Evolutionary conservation across 2,888 invertebrate species (phyloP).

Genomic region (Protophormia terraenovae): DNA sequence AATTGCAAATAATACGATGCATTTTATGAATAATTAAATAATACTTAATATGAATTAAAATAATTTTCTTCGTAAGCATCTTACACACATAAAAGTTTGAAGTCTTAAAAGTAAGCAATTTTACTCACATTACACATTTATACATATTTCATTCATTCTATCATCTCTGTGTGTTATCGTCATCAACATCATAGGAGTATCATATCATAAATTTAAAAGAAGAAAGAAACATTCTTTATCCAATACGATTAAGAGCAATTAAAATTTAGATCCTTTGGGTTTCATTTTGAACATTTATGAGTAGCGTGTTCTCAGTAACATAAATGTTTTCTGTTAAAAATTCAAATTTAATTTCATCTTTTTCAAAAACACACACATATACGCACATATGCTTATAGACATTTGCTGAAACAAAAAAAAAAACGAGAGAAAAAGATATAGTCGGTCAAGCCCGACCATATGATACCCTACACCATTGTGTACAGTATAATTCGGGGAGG

Average conservation of each 20-base stretch:
- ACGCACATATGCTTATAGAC: not conserved
- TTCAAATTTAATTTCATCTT: constrained; percentile 50
- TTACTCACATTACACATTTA: not conserved
- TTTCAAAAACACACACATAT: not conserved
- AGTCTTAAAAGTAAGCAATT: not conserved
- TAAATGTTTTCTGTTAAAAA: constrained; percentile 60
- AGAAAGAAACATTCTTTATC: not conserved
- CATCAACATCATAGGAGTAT: not conserved
- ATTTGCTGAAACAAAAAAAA: no score
- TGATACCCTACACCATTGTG: no score
- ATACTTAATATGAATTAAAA: constrained; percentile 53
- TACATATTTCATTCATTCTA: not conserved
- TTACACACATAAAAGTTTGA: not conserved
- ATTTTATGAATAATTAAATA: constrained; percentile 60
- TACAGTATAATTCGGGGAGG: no score
- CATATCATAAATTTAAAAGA: not conserved
- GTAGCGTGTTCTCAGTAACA: not conserved
- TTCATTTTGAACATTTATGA: constrained; percentile 33
- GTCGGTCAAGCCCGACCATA: no score
- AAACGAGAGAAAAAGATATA: no score
- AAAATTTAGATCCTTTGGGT: constrained; percentile 58
- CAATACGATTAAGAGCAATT: constrained; percentile 58
- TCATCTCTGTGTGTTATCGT: not conserved
- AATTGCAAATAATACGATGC: constrained; percentile 30
- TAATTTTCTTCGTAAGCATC: constrained; percentile 4